Evolutionary conservation across 2,797 vertebrate species (phyloP).

Genomic region (Cyprinella venusta): DNA sequence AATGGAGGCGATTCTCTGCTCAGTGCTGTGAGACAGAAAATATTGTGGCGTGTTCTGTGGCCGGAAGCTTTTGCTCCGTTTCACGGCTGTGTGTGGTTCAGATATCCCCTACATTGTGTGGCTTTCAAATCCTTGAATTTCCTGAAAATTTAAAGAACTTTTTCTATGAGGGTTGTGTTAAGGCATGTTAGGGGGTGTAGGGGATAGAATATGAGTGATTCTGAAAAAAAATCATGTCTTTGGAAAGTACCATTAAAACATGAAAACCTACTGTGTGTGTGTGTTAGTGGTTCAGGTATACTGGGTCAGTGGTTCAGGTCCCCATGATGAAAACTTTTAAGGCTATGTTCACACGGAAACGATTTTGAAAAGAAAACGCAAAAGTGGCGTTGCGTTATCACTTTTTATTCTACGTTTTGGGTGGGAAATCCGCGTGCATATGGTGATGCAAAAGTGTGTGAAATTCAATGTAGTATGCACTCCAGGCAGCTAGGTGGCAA

Average conservation of each 20-base stretch:
- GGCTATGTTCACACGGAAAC: too few species aligned
- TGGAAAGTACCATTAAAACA: neutral
- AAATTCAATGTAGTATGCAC: too few species aligned
- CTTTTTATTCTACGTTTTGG: too few species aligned
- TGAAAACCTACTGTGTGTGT: too few species aligned
- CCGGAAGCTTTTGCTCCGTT: neutral
- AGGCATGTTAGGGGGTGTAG: neutral
- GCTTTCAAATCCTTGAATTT: neutral
- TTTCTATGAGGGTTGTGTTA: neutral
- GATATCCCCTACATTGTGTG: neutral
- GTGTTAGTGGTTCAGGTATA: neutral
- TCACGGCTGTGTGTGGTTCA: neutral
- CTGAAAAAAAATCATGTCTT: neutral
- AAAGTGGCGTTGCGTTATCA: too few species aligned
- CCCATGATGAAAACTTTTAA: too few species aligned
- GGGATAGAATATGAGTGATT: neutral
- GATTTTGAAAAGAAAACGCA: too few species aligned
- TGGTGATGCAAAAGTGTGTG: too few species aligned
- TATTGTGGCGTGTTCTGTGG: conserved; percentile 17
- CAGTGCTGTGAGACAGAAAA: conserved; percentile 54
- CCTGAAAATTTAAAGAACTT: neutral
- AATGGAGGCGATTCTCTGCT: conserved; percentile 32
- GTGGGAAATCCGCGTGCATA: too few species aligned
- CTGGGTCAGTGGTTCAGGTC: neutral
- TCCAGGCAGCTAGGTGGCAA: too few species aligned